Conservation (phyloP, 2,797 vertebrate species). For the Rhadinocentrus ornatus region DNA sequence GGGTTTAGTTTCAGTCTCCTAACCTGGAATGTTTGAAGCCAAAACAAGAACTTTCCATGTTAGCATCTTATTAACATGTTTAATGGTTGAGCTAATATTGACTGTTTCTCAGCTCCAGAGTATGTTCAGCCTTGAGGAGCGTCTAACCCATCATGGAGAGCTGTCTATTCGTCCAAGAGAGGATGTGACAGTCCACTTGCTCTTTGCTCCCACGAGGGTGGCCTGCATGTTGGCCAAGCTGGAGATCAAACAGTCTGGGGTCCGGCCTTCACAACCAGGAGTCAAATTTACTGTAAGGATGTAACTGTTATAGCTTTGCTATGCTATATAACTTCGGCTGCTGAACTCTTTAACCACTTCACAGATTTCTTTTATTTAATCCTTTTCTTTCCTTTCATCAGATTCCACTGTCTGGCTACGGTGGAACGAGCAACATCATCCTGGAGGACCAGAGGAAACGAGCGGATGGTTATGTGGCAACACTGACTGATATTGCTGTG, state of each 20-base stretch:
- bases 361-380: not conserved
- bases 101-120: conserved; percentile 87
- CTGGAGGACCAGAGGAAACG: conserved; percentile 92
- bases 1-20: not conserved
- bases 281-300: conserved; percentile 94
- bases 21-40: not conserved
- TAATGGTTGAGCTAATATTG: not conserved
- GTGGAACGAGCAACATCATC: conserved; percentile 93
- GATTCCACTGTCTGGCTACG: conserved; percentile 97
- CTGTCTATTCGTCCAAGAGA: conserved; percentile 91
- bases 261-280: conserved; percentile 87
- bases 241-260: conserved; percentile 94
- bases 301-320: not conserved
- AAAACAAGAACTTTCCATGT: not conserved
- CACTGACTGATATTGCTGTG: conserved; percentile 76
- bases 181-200: conserved; percentile 88
- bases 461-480: conserved; percentile 88
- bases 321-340: not conserved
- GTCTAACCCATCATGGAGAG: conserved; percentile 88
- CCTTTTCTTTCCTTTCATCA: conserved; percentile 47
- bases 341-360: not conserved
- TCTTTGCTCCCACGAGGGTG: conserved; percentile 91
- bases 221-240: conserved; percentile 95
- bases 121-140: conserved; percentile 91
- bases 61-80: not conserved